Conservation (phyloP, 2,113 vertebrate genomes). For the Dasypus novemcinctus region DNA sequence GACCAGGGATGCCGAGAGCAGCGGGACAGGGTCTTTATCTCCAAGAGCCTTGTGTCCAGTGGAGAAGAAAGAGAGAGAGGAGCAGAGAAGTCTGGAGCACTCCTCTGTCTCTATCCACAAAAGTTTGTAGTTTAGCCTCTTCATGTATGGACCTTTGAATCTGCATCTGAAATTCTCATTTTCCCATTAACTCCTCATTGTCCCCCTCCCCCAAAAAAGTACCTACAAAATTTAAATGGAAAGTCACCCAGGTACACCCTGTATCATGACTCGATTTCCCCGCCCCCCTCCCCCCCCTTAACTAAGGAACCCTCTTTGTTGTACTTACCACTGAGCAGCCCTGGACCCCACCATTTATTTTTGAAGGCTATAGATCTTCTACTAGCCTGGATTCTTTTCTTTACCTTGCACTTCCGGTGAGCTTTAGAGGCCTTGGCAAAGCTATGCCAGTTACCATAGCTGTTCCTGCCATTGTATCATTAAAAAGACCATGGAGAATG, state of each 20-base stretch:
- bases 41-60: not conserved
- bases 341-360: not conserved
- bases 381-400: not conserved
- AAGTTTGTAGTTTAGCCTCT: not conserved
- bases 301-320: not conserved
- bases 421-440: not conserved
- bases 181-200: not conserved
- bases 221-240: not conserved
- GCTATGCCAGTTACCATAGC: not conserved
- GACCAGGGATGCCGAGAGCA: not conserved
- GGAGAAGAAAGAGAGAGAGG: not conserved
- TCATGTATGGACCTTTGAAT: not conserved
- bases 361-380: not conserved
- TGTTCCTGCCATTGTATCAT: not conserved
- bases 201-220: not conserved
- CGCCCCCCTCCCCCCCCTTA: not conserved
- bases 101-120: not conserved
- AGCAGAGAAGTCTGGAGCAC: accelerated
- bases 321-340: not conserved
- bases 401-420: not conserved
- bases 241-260: not conserved
- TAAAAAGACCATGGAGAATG: not conserved
- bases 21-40: accelerated
- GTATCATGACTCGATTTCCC: not conserved
- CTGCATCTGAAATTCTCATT: not conserved